Evolutionary conservation across 2,113 vertebrate genomes (phyloP).

Genomic region (Boulengeromyrus knoepffleri): DNA sequence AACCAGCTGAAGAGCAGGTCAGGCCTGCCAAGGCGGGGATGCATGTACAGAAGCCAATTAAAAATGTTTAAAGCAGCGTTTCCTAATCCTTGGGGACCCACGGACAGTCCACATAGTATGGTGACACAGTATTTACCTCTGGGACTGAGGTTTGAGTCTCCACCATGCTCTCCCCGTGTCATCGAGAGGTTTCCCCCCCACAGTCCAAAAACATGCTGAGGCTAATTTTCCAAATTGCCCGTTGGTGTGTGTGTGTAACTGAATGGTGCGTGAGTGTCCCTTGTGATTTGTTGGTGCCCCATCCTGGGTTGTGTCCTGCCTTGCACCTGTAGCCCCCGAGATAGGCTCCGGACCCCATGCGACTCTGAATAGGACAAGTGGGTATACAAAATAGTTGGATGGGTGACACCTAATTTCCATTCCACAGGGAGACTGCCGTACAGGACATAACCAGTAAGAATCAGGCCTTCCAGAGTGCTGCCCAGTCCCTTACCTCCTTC

Average conservation of each 20-base stretch:
- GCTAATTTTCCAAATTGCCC: not conserved
- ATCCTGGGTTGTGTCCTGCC: not conserved
- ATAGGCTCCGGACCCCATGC: not conserved
- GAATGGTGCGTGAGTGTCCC: not conserved
- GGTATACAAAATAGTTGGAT: not conserved
- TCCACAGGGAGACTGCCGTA: not conserved
- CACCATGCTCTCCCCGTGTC: too few species aligned
- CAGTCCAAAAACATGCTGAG: not conserved
- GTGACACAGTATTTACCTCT: too few species aligned
- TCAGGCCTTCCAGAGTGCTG: slow-evolving; percentile 76
- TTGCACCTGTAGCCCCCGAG: not conserved
- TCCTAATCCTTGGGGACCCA: not conserved
- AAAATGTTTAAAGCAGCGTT: not conserved
- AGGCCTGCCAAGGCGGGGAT: slow-evolving; percentile 27
- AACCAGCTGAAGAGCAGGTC: slow-evolving; percentile 84
- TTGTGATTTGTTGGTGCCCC: not conserved
- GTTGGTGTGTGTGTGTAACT: not conserved
- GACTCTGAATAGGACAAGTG: not conserved
- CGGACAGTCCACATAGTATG: not conserved
- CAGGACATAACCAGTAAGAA: slow-evolving; percentile 60
- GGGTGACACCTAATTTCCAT: not conserved
- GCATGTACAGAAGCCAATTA: not conserved
- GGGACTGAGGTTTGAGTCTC: too few species aligned
- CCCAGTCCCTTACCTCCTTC: slow-evolving; percentile 75
- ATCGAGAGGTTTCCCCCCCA: too few species aligned